Percentiles rank a stretch among this genome's conserved stretches.
These are phyloP conservation scores for Steinernema scapterisci DNA, from an alignment of 2,888 invertebrate genomes.

Conservation along the genomic window DNA sequence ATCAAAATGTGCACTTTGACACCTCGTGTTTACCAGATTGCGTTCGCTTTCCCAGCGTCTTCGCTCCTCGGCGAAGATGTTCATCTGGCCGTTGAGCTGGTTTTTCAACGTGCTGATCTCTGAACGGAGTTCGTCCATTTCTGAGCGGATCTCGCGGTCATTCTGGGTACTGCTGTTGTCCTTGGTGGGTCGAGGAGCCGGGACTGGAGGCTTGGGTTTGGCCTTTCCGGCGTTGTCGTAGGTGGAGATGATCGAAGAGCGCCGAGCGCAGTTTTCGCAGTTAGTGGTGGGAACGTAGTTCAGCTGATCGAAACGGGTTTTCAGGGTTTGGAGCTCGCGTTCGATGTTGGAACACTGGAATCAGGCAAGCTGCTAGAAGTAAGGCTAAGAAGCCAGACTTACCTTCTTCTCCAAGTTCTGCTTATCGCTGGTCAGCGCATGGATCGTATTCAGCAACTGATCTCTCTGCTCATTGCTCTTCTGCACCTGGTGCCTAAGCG, in stretches of 20 bases:
- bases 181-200: constrained; percentile 41
- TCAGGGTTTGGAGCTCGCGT: constrained; percentile 38
- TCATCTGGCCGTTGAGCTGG: constrained; percentile 44
- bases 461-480: constrained; percentile 46
- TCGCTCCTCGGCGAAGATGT: constrained; percentile 43
- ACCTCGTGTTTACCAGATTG: constrained; percentile 17
- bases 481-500: constrained; percentile 43
- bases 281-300: background rate
- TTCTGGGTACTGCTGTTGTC: background rate
- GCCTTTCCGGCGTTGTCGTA: background rate
- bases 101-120: constrained; percentile 41
- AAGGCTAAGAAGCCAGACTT: background rate
- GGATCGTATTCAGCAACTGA: constrained; percentile 40
- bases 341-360: constrained; percentile 41
- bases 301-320: constrained; percentile 38
- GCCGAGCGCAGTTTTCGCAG: constrained; percentile 37
- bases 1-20: background rate
- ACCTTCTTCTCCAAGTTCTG: constrained; percentile 41
- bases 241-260: constrained; percentile 21
- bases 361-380: background rate
- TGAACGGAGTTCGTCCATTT: constrained; percentile 42
- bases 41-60: constrained; percentile 40
- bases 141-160: constrained; percentile 40
- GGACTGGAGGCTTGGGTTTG: constrained; percentile 37
- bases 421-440: constrained; percentile 42